phyloP scores from a whole-genome alignment of 2,797 vertebrate species.

The Rousettus madagascariensis region DNA sequence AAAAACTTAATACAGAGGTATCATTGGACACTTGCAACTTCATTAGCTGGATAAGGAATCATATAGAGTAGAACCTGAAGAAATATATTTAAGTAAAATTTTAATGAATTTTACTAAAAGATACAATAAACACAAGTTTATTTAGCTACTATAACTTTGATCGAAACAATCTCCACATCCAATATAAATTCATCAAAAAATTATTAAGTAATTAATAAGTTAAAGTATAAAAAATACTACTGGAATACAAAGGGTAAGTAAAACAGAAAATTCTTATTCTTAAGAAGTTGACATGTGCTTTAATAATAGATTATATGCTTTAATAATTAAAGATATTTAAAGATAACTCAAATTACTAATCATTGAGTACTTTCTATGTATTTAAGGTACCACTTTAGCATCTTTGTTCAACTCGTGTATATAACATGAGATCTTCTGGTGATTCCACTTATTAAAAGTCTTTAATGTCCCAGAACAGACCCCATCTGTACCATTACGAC shows the following conservation, averaged over 20 bases:
- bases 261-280: neutral
- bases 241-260: neutral
- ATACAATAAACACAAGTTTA: neutral
- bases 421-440: neutral
- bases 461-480: neutral
- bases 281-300: neutral
- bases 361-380: neutral
- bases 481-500: neutral
- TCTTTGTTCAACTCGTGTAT: neutral
- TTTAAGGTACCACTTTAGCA: neutral
- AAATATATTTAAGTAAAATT: neutral
- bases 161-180: neutral
- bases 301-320: neutral
- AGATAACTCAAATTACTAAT: neutral
- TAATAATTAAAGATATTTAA: neutral
- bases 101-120: neutral
- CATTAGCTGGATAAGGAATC: neutral
- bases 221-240: neutral
- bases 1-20: neutral
- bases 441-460: neutral
- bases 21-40: neutral
- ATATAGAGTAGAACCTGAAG: neutral
- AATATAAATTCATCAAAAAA: neutral
- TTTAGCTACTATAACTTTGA: neutral
- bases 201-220: neutral